Conservation (phyloP, 2,113 vertebrate species). For the Dasyprocta punctata region DNA sequence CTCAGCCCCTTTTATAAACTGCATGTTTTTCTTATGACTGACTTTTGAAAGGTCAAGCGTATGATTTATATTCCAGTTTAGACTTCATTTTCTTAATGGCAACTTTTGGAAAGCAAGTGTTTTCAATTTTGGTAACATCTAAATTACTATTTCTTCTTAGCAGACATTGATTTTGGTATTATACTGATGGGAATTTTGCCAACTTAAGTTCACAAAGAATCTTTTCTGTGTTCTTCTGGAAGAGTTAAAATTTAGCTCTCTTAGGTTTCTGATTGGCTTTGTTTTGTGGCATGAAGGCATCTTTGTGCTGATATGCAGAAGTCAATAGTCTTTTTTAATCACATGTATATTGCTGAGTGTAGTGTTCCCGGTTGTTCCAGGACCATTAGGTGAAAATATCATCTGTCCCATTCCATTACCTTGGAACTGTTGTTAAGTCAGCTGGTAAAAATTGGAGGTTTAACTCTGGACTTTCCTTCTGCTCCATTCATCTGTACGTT, state of each 20-base stretch:
- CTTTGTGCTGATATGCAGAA: background rate
- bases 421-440: background rate
- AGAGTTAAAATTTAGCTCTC: background rate
- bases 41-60: background rate
- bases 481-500: background rate
- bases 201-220: no score
- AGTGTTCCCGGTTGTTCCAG: background rate
- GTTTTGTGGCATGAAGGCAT: background rate
- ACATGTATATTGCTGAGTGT: background rate
- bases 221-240: background rate
- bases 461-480: background rate
- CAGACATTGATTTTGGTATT: background rate
- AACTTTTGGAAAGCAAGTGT: background rate
- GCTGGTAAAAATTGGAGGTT: background rate
- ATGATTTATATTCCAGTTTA: background rate
- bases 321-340: background rate
- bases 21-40: background rate
- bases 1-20: background rate
- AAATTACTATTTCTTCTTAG: background rate
- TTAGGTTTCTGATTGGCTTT: background rate
- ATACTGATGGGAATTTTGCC: background rate
- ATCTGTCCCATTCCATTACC: background rate
- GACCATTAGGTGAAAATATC: background rate
- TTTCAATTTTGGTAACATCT: background rate
- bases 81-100: background rate